Conservation (phyloP, 2,888 invertebrate species). For the Congeria kusceri region DNA sequence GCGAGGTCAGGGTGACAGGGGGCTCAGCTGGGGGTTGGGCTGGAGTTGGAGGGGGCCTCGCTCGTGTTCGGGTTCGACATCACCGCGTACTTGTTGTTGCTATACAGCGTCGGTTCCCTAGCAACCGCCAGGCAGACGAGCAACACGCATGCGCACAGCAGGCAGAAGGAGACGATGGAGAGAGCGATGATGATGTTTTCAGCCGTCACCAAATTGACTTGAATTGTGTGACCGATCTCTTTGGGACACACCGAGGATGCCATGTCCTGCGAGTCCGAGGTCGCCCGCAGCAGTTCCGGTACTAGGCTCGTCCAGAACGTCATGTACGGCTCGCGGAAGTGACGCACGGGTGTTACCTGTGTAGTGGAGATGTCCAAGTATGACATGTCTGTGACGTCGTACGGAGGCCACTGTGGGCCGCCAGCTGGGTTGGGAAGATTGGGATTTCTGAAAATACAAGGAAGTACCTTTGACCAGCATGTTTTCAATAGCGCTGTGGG, state of each 20-base stretch:
- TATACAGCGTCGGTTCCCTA: too few species aligned
- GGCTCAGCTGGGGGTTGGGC: too few species aligned
- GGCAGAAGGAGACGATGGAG: constrained; percentile 14
- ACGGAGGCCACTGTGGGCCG: background rate
- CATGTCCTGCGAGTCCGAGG: background rate
- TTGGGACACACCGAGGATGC: background rate
- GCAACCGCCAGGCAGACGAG: constrained; percentile 10
- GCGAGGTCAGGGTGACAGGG: too few species aligned
- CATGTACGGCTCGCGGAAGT: constrained; percentile 49
- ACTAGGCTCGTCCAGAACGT: constrained; percentile 51
- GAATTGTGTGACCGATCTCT: constrained; percentile 1
- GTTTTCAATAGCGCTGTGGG: too few species aligned
- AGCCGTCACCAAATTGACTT: constrained; percentile 11
- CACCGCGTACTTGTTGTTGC: too few species aligned
- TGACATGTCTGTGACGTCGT: too few species aligned
- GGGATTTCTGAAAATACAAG: constrained; percentile 4
- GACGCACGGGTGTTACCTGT: constrained; percentile 6
- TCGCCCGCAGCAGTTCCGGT: constrained; percentile 23
- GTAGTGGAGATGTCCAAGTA: constrained; percentile 44
- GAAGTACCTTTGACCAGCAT: background rate
- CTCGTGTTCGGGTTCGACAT: too few species aligned
- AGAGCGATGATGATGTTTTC: constrained; percentile 29
- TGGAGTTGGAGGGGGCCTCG: too few species aligned
- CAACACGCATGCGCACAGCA: too few species aligned
- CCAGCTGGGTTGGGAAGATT: background rate